Base-by-base conservation (phyloP, 2,888 invertebrate species). In the Coleophora deauratella region DNA sequence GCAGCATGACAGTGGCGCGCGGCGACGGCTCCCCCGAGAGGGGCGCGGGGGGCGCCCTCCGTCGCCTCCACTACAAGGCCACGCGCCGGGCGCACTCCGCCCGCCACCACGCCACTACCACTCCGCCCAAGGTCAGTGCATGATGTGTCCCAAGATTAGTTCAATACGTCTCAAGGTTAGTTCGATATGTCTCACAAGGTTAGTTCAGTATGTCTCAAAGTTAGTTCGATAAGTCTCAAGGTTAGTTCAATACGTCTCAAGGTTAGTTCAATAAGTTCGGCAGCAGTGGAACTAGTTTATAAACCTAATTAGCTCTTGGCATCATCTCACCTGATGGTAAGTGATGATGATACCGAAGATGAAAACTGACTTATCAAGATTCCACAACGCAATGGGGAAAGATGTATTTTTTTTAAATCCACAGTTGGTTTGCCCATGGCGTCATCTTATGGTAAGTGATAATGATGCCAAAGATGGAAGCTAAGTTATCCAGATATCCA, bases 41-140 rank as follows among this genome's bases (percentile, higher is more conserved):
- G 57, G 87, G 85, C 58, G 91, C 91, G 49, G 87, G 81, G 57
- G 87, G 85, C 58, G 91, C 91, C 50, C 85, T 91, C 42, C 86
- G 90, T 39, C 80, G 91, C 44, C 86, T 91, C 35, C 90, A 91
- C 75, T 91, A 91, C 77, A 88, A 88, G 66, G 89, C 90, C 34
- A 90, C 90, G 50, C 68, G 90, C 52, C 73, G 82, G 33, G 80
- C 82, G 34, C 82, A 80, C 57, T 77, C 79, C 46, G 78, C 77
- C 14, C 44, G 77, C 1, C 82, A 78, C 47, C 76, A 74, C 44
- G 52, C 50, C 41, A 42, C 55, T 40, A 52, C 57, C 35, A 60
- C 63, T 0, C 63, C 62, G 2, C 73, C 78, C 15, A 82, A 81
- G 81, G 82, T 82, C 45, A 48, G 62, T 42, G 7, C 31, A n/a